Conservation (phyloP, 2,888 invertebrate species). For the Pachliopta kotzebuea region DNA sequence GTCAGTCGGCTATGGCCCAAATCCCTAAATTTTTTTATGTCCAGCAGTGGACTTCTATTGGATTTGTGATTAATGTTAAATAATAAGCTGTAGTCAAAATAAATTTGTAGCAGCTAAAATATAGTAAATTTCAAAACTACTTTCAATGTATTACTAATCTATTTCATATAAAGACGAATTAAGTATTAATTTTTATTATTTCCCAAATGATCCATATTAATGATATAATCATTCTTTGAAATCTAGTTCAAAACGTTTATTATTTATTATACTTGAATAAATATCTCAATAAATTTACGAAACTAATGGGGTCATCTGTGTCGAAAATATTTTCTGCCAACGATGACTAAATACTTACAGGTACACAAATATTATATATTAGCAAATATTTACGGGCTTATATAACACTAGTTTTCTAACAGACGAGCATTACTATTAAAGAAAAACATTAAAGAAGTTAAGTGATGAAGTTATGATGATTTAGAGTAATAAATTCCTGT, state of each 20-base stretch:
- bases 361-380: constrained; percentile 5
- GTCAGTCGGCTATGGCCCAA: no score
- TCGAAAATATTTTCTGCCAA: constrained; percentile 2
- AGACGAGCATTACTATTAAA: background rate
- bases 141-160: no score
- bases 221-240: background rate
- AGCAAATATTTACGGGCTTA: constrained; percentile 3
- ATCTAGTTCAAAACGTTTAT: constrained; percentile 5
- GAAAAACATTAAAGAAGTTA: no score
- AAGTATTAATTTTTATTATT: background rate
- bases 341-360: constrained; percentile 5
- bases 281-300: background rate
- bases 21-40: no score
- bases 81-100: no score
- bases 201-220: background rate
- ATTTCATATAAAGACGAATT: background rate
- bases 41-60: no score
- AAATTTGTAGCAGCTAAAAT: no score
- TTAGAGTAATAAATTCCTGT: background rate
- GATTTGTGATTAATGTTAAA: no score
- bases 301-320: constrained; percentile 11
- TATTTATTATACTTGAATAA: background rate
- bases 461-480: no score
- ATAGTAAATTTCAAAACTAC: no score
- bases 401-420: constrained; percentile 9